A percentile compares a stretch with the other conserved stretches of the same genome.
Evolutionary conservation across 1,140 invertebrate genomes (phyloP).

Genomic region (Zaprionus gabonicus): DNA sequence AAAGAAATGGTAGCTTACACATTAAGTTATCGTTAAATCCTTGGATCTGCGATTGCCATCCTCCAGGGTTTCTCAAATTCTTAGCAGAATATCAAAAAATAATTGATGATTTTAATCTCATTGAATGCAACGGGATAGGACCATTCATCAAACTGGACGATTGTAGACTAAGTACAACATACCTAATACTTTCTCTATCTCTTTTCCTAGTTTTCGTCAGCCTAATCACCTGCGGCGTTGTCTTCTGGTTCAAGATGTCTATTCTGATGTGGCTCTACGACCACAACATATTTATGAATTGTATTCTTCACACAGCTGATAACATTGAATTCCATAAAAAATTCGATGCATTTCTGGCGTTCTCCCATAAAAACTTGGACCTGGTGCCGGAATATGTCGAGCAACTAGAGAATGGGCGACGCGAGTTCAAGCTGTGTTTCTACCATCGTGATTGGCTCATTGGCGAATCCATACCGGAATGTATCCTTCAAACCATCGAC

Average conservation of each 20-base stretch:
- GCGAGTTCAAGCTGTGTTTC: conserved; percentile 8
- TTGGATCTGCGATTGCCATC: not conserved
- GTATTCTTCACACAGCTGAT: not conserved
- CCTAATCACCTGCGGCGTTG: not conserved
- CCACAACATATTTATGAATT: not conserved
- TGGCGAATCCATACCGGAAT: conserved; percentile 18
- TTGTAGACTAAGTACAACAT: not conserved
- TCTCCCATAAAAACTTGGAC: conserved; percentile 14
- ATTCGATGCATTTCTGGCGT: conserved; percentile 16
- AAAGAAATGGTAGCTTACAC: not conserved
- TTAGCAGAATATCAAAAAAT: not conserved
- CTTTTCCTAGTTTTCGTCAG: not conserved
- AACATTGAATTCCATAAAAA: not conserved
- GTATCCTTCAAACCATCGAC: conserved; percentile 19
- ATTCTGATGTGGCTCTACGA: not conserved
- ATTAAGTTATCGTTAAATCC: not conserved
- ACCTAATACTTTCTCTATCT: not conserved
- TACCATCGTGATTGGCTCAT: conserved; percentile 24
- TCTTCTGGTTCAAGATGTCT: not conserved
- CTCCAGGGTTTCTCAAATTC: not conserved
- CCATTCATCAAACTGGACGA: not conserved
- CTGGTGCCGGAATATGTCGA: conserved; percentile 9
- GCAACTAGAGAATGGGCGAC: not conserved
- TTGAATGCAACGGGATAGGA: not conserved
- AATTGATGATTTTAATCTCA: not conserved